Evolutionary conservation across 2,113 vertebrate species (phyloP), one percentile per base, ranked within the genome.

Genomic region (Zosterops pallidus): DNA sequence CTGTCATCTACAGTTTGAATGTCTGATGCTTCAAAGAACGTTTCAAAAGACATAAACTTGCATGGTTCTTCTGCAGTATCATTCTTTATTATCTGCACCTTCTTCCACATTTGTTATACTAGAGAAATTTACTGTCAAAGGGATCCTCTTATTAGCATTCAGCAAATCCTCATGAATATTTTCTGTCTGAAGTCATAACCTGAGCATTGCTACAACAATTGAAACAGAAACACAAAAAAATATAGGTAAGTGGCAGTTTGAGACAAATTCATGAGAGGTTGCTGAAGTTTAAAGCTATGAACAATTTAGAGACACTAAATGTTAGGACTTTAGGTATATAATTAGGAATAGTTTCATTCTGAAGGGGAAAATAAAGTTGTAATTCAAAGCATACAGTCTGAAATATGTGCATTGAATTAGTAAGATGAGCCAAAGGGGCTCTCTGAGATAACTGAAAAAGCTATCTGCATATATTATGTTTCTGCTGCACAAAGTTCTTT

Each of bases 381-480:
- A 74, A 89, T 85, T 91, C 75, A 90, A 83, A 80, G 46, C 42
- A 67, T 42, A 47, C 5, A 31, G 29, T 77, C 86, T 94, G 63
- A 87, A 83, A 83, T 72, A 74, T n/a, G 49, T 80, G 76, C 53
- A 81, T 25, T 74, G 76, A 92, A 93, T 88, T 70, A 70, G 15
- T 39, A 86, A 81, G 11, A 70, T 68, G 64, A 93, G 47, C 92
- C 68, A 53, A 90, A 75, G 53, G 44, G 35, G 3, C 59, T 88
- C 65, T 85, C 79, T 80, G 76, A 90, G 71, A 92, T 88, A 78
- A 78, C 64, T n/a, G 67, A 29, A 85, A 95, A 93, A 71, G 31
- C 72, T 92, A 64, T 92, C 69, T 83, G 75, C 85, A 93, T 83
- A 64, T 64, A 83, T 90, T 93, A 83, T 52, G 47, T 46, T 93